A percentile compares a stretch with the other conserved stretches of the same genome.
These are phyloP conservation scores for Blennius ocellaris DNA, from an alignment of 2,113 vertebrate genomes.

Conservation along the genomic window DNA sequence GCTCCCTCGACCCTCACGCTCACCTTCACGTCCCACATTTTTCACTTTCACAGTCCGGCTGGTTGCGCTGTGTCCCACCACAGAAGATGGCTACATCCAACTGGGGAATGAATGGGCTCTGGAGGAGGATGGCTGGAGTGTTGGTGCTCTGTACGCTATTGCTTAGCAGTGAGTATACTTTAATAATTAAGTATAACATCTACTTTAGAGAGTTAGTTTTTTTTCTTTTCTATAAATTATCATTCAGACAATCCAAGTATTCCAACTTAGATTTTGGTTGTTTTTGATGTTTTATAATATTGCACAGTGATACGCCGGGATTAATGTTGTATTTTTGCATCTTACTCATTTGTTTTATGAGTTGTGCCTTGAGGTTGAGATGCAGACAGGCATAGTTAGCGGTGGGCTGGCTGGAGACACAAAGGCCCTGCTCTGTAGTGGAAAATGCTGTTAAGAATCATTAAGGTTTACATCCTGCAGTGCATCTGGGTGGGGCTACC, in stretches of 20 bases:
- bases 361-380: constrained; percentile 34
- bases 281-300: not conserved
- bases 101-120: constrained; percentile 80
- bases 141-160: constrained; percentile 71
- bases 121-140: constrained; percentile 61
- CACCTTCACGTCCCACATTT: constrained; percentile 45
- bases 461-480: constrained; percentile 65
- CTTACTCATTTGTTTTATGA: constrained; percentile 35
- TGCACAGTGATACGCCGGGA: not conserved
- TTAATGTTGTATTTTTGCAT: constrained; percentile 7
- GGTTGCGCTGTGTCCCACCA: constrained; percentile 33
- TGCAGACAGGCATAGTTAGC: constrained; percentile 31
- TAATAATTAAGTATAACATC: not conserved
- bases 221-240: not conserved
- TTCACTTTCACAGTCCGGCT: constrained; percentile 42
- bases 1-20: constrained; percentile 27
- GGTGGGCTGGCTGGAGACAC: constrained; percentile 59
- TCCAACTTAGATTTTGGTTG: not conserved
- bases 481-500: constrained; percentile 56
- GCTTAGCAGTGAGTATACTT: constrained; percentile 78
- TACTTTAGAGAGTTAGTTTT: not conserved
- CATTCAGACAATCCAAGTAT: not conserved
- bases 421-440: constrained; percentile 70
- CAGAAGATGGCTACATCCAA: constrained; percentile 69
- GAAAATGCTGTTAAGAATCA: constrained; percentile 73